Evolutionary conservation across 2,888 invertebrate genomes (phyloP), one percentile per base, ranked within the genome.

Genomic region (Watsonalla binaria): DNA sequence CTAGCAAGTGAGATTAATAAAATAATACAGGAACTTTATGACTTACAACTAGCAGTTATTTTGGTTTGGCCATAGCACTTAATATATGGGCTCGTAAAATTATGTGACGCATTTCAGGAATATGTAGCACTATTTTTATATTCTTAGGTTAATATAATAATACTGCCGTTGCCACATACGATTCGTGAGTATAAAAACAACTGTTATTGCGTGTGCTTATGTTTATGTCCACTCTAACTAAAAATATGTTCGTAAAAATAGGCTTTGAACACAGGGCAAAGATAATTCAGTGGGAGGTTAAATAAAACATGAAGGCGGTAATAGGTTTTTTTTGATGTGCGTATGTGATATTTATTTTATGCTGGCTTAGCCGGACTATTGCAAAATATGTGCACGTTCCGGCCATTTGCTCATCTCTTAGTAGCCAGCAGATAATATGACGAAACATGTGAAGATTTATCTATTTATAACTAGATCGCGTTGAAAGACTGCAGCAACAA

Each of bases 31-130:
- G 54, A 6, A 60, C 59, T 59, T 66, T 68, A 66, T 57, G 53
- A 66, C 58, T 52, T 46, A 50, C 56, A 52, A 58, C 49, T 52
- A 57, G 37, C 39, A 49, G 66, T 60, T 63, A 61, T 65, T 66
- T 59, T 59, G 51, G 61, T 56, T 62, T 65, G 68, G 64, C 65
- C 61, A 65, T 65, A 66, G 69, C 61, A 64, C 63, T 24, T 63
- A 65, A 72, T 68, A 70, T 65, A 72, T 50, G 65, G 70, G 62
- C 62, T 55, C 63, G 59, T 73, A 70, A 71, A 72, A 68, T 51
- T 42, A 46, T 61, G 56, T 71, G 68, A 68, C 71, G 72, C 66
- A 63, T 64, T 54, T 55, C 47, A 57, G 39, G 54, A 63, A 67
- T 59, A 59, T 66, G 66, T 66, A 64, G 54, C 54, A 53, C 53